A percentile compares a stretch with the other conserved stretches of the same genome.
Evolutionary conservation across 2,797 vertebrate species (phyloP).

Genomic region (Coregonus ussuriensis): DNA sequence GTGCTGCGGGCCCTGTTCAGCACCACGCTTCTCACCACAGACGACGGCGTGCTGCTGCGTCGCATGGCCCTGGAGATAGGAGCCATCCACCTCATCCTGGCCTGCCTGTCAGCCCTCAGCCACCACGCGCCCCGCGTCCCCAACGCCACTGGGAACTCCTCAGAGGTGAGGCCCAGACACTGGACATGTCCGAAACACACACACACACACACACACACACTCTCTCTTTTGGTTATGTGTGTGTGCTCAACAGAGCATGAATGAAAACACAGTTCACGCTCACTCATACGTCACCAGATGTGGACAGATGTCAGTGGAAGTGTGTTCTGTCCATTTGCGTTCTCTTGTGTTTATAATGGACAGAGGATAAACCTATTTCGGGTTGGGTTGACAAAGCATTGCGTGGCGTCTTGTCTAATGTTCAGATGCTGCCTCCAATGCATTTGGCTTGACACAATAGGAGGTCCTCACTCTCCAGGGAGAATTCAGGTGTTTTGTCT

Average conservation of each 20-base stretch:
- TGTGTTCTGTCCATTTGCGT: too few relatives aligned
- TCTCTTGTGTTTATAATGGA: too few relatives aligned
- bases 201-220: too few relatives aligned
- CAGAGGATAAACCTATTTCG: too few relatives aligned
- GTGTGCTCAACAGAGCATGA: too few relatives aligned
- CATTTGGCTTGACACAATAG: background rate
- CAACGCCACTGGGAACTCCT: slow-evolving; percentile 81
- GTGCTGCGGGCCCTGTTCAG: slow-evolving; percentile 92
- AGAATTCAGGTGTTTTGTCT: background rate
- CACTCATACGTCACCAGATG: too few relatives aligned
- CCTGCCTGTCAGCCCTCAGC: slow-evolving; percentile 94
- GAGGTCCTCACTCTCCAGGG: background rate
- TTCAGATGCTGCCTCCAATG: too few relatives aligned
- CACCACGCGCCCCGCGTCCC: slow-evolving; percentile 95
- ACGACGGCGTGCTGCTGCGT: slow-evolving; percentile 92
- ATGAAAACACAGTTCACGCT: too few relatives aligned
- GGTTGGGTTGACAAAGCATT: too few relatives aligned
- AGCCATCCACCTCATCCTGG: slow-evolving; percentile 94
- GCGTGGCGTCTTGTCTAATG: background rate
- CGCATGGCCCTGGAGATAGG: slow-evolving; percentile 98
- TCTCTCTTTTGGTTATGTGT: too few relatives aligned
- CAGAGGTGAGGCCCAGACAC: slow-evolving; percentile 79
- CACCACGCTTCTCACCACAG: slow-evolving; percentile 91
- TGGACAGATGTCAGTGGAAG: too few relatives aligned
- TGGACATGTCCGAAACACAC: too few relatives aligned